Percentiles rank a stretch among this genome's conserved stretches.
Evolutionary conservation across 2,888 invertebrate species (phyloP).

Genomic region (Caenorhabditis sinica): DNA sequence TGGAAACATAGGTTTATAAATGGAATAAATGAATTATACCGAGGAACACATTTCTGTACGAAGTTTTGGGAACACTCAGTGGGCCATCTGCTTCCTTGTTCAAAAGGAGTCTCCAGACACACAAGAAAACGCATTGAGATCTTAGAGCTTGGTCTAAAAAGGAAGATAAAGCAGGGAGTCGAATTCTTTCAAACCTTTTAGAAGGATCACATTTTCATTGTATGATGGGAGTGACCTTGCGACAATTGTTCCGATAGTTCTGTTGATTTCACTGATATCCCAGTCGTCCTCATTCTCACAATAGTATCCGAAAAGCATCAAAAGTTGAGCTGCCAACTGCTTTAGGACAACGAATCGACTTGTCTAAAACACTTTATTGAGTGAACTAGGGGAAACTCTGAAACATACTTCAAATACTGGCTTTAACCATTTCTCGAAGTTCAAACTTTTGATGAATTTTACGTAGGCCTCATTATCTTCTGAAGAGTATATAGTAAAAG

Average conservation of each 20-base stretch:
- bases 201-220: conserved; percentile 2
- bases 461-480: conserved; percentile 8
- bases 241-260: conserved; percentile 6
- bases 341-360: conserved; percentile 37
- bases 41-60: conserved; percentile 58
- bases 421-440: conserved; percentile 22
- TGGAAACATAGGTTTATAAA: not conserved
- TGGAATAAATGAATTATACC: too few relatives aligned
- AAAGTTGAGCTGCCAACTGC: conserved; percentile 49
- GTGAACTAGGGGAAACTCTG: not conserved
- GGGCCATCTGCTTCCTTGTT: conserved; percentile 30
- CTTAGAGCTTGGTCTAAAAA: conserved; percentile 55
- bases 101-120: conserved; percentile 39
- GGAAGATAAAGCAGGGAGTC: not conserved
- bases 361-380: conserved; percentile 18
- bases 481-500: conserved; percentile 8
- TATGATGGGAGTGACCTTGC: not conserved
- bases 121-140: conserved; percentile 56
- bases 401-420: conserved; percentile 28
- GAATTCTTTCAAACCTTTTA: conserved; percentile 32
- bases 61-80: conserved; percentile 1
- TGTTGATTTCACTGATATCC: not conserved
- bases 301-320: conserved; percentile 42
- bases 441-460: conserved; percentile 13
- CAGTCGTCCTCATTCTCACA: conserved; percentile 8